A percentile compares a stretch with the other conserved stretches of the same genome.
Conservation (phyloP, 1,140 invertebrate species). For the Nasonia vitripennis region DNA sequence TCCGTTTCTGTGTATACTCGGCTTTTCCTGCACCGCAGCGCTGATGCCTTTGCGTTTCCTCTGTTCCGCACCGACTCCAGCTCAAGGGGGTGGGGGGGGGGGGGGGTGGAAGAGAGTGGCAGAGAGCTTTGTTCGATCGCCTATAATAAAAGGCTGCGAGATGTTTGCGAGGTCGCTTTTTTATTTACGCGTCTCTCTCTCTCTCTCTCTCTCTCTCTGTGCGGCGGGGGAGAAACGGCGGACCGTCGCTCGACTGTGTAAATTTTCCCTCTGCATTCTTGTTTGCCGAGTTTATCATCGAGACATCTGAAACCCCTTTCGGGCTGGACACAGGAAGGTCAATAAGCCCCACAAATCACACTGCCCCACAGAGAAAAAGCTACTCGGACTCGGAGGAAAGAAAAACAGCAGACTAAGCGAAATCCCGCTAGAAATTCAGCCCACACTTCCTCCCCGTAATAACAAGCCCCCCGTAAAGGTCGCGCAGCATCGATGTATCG, state of each 20-base stretch:
- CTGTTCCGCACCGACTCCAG: background rate
- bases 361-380: too few species aligned
- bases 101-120: too few species aligned
- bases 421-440: background rate
- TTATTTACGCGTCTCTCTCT: background rate
- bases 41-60: background rate
- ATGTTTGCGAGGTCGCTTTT: conserved; percentile 1
- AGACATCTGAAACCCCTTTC: background rate
- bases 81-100: too few species aligned
- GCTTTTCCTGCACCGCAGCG: background rate
- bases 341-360: too few species aligned
- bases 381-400: background rate
- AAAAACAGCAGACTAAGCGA: background rate
- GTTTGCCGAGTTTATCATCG: too few species aligned
- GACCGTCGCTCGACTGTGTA: too few species aligned
- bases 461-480: background rate
- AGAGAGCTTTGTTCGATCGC: conserved; percentile 15
- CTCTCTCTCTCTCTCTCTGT: background rate
- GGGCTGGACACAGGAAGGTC: background rate
- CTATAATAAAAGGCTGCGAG: background rate
- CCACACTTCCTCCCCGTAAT: background rate
- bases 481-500: conserved; percentile 5
- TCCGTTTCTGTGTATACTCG: background rate
- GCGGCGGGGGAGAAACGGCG: background rate
- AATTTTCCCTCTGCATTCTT: too few species aligned